Conservation (phyloP, 2,113 vertebrate species). For the Psilopsiagon aurifrons region DNA sequence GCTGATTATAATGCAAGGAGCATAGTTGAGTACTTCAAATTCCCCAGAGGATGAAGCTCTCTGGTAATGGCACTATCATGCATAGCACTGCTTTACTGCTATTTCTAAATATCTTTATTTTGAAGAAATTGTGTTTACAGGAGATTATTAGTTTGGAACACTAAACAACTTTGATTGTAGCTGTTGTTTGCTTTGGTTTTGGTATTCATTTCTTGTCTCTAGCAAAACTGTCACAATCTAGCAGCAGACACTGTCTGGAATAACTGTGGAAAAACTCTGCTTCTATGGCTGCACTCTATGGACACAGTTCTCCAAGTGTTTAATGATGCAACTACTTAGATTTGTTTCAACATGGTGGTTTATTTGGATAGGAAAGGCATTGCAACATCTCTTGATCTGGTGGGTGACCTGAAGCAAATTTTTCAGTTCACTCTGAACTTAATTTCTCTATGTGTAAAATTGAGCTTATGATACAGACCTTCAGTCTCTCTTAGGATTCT, state of each 20-base stretch:
- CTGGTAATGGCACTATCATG: neutral
- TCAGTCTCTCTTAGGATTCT: neutral
- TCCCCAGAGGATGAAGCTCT: neutral
- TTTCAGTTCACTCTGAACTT: neutral
- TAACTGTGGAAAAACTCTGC: neutral
- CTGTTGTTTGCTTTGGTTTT: neutral
- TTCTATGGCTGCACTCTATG: neutral
- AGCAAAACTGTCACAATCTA: neutral
- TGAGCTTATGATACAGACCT: neutral
- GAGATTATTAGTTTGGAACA: neutral
- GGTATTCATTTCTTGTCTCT: neutral
- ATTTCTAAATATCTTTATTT: slow-evolving; percentile 50
- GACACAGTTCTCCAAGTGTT: neutral
- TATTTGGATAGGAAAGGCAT: neutral
- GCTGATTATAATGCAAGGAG: slow-evolving; percentile 33
- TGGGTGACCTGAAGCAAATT: neutral
- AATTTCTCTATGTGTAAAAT: neutral
- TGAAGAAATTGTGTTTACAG: neutral
- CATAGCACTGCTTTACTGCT: neutral
- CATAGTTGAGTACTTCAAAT: slow-evolving; percentile 38
- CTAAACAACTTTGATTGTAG: slow-evolving; percentile 1
- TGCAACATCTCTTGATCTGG: neutral
- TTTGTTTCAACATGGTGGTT: neutral
- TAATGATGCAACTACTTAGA: neutral
- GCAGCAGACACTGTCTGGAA: neutral